Percentiles rank a stretch among this genome's conserved stretches.
Evolutionary conservation across 1,140 invertebrate genomes (phyloP).

Genomic region (Meteorus sp.): DNA sequence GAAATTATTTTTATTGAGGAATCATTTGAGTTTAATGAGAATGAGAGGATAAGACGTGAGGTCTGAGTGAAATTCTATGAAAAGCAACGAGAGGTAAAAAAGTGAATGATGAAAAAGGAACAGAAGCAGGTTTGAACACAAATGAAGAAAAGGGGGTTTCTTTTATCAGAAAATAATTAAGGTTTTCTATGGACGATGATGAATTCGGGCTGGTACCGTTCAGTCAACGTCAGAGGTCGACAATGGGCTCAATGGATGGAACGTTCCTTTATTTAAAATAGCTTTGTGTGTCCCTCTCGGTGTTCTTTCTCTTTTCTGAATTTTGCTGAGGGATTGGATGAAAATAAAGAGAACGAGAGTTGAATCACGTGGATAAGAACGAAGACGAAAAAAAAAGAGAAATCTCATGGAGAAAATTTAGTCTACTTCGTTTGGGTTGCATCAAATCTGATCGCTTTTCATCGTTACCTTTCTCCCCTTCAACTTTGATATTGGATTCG

Average conservation of each 20-base stretch:
- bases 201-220: conserved; percentile 55
- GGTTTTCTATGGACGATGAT: conserved; percentile 59
- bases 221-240: conserved; percentile 60
- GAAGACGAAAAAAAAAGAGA: too few species aligned
- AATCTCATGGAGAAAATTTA: too few species aligned
- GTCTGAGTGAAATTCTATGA: too few species aligned
- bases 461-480: conserved; percentile 18
- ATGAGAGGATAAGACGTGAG: background rate
- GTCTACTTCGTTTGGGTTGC: too few species aligned
- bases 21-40: too few species aligned
- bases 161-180: conserved; percentile 62
- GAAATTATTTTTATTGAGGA: too few species aligned
- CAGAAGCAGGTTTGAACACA: background rate
- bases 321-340: too few species aligned
- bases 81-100: too few species aligned
- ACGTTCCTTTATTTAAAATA: conserved; percentile 61
- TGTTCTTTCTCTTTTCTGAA: conserved; percentile 3
- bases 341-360: too few species aligned
- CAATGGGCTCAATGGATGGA: conserved; percentile 59
- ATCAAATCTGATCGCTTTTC: background rate
- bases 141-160: conserved; percentile 40
- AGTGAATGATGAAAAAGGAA: too few species aligned
- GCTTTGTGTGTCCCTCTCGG: conserved; percentile 48
- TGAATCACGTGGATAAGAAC: too few species aligned
- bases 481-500: too few species aligned